Evolutionary conservation across 2,888 invertebrate species (phyloP), one percentile per base, ranked within the genome.

Genomic region (Dichetophora obliterata): DNA sequence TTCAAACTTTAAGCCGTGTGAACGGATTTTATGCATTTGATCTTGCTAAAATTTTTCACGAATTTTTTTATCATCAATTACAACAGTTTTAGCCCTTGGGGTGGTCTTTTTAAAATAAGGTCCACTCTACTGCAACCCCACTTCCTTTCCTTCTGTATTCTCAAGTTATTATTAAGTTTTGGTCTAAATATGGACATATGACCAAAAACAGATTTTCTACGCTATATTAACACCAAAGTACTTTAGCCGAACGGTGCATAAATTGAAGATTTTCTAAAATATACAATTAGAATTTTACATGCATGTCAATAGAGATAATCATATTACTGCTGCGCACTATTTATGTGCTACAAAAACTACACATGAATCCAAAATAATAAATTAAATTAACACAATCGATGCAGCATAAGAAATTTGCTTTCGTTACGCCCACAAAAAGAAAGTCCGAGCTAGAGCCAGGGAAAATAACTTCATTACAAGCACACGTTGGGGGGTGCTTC

Each of bases 401-500:
- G 54, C 34, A 54, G 61, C 65, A 74, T 65, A 66, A 52, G 37
- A 66, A 66, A 66, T 66, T 74, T 54, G 74, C 66, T 66, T 74
- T 65, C 34, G 74, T 66, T 74, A 74, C 74, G 22, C 74, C 37
- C 54, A 66, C 80, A 78, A 75, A n/a, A 11, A 31, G 71, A n/a
- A 11, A 31, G 31, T 31, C n/a, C 4, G 66, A 27, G 66, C 37
- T 37, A 16, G 37, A 22, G 14, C 16, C 19, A 19, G 0, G 19
- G 52, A 75, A 43, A 63, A 71, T 66, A 75, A 59, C 19, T 54
- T 57, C 43, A 24, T 43, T 37, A 57, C 6, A 3, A 70, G 9
- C 9, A 16, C 59, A 57, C 72, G 5, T 59, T 61, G 72, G 72
- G 71, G 31, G 59, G 72, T 72, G 61, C 61, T 48, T 59, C 61